A percentile compares a stretch with the other conserved stretches of the same genome.
phyloP scores from a whole-genome alignment of 92 coral and sea anemone species.

The Actinostola sp. region DNA sequence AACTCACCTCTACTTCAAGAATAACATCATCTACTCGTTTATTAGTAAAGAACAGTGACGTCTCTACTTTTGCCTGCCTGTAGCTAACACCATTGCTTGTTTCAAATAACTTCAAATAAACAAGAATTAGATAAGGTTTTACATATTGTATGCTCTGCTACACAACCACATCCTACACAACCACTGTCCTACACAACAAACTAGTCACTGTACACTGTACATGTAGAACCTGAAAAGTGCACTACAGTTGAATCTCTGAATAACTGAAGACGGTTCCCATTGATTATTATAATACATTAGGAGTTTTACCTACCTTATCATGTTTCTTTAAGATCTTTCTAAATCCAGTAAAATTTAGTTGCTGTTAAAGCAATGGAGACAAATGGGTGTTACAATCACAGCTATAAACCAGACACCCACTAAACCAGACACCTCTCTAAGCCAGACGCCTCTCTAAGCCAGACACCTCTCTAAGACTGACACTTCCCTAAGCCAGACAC shows the following conservation, averaged over 20 bases:
- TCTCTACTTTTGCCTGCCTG: slow-evolving; percentile 73
- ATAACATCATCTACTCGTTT: slow-evolving; percentile 89
- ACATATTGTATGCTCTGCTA: too few relatives aligned
- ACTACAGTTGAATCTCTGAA: too few relatives aligned
- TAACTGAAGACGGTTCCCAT: too few relatives aligned
- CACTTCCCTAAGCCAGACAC: too few relatives aligned
- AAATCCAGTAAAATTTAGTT: slow-evolving; percentile 97
- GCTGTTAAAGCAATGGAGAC: slow-evolving; percentile 44
- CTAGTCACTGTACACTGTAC: too few relatives aligned
- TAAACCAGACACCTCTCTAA: background rate
- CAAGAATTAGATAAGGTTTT: background rate
- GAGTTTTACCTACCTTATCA: slow-evolving; percentile 99
- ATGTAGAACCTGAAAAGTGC: too few relatives aligned
- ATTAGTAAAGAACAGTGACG: slow-evolving; percentile 77
- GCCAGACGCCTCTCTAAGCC: too few relatives aligned
- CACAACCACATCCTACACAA: too few relatives aligned
- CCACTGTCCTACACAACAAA: too few relatives aligned
- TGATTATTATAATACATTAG: too few relatives aligned
- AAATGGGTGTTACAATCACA: background rate
- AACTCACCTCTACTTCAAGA: slow-evolving; percentile 85
- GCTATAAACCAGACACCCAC: background rate
- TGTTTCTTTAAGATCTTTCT: slow-evolving; percentile 98
- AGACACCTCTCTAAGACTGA: too few relatives aligned
- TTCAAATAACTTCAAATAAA: slow-evolving; percentile 68
- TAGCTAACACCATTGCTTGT: slow-evolving; percentile 81